These are phyloP conservation scores for Trigoniulus corallinus DNA, from an alignment of 1,140 invertebrate species.

Conservation along the genomic window DNA sequence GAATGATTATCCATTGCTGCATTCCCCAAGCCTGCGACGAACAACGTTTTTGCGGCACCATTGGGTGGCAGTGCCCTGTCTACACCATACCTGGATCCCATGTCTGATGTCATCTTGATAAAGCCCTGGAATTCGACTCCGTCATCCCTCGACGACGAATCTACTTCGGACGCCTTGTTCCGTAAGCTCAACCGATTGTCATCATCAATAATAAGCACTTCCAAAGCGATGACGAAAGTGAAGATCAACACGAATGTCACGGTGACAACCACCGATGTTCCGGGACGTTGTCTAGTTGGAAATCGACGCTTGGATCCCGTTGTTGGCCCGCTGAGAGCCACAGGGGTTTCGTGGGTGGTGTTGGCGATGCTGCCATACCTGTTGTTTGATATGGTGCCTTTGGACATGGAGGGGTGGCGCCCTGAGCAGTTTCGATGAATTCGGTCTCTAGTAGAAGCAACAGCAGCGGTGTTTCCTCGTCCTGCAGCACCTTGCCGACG, in stretches of 20 bases:
- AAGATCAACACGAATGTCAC: conserved; percentile 60
- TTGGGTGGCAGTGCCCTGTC: conserved; percentile 11
- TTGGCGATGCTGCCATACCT: not conserved
- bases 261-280: not conserved
- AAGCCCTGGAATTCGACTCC: conserved; percentile 13
- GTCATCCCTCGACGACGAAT: conserved; percentile 9
- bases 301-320: not conserved
- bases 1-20: not conserved
- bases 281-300: not conserved
- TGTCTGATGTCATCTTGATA: conserved; percentile 14
- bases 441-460: not conserved
- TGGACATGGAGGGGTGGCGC: not conserved
- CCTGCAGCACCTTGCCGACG: not conserved
- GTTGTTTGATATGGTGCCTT: not conserved
- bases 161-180: conserved; percentile 4
- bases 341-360: not conserved
- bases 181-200: conserved; percentile 21
- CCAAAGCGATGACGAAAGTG: conserved; percentile 62
- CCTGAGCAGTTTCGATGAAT: not conserved
- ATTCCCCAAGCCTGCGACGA: not conserved
- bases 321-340: not conserved
- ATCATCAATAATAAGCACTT: conserved; percentile 53
- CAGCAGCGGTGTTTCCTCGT: not conserved
- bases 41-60: conserved; percentile 25
- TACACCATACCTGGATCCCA: conserved; percentile 14